phyloP scores from a whole-genome alignment of 2,888 invertebrate genomes.

The Laspeyria flexula region DNA sequence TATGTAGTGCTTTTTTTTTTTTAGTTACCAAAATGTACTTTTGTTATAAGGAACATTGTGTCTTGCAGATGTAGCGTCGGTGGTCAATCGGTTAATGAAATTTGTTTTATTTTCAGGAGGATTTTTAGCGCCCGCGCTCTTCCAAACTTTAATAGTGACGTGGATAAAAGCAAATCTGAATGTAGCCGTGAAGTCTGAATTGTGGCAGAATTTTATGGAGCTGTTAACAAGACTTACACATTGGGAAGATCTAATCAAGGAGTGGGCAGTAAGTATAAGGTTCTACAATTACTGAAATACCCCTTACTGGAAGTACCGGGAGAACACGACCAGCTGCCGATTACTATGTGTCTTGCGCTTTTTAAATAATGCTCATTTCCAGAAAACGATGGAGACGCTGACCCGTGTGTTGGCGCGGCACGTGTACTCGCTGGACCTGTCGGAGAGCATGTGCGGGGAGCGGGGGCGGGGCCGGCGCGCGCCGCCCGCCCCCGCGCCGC shows the following conservation, averaged over 20 bases:
- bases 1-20: too few species aligned
- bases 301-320: too few species aligned
- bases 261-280: slow-evolving; percentile 94
- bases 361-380: too few species aligned
- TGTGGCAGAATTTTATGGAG: slow-evolving; percentile 97
- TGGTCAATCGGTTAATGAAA: neutral
- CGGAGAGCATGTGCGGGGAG: slow-evolving; percentile 93
- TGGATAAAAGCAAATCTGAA: slow-evolving; percentile 99
- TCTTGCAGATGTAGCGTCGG: too few species aligned
- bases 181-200: slow-evolving; percentile 93
- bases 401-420: slow-evolving; percentile 97
- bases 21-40: too few species aligned
- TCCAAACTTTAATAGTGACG: slow-evolving; percentile 97
- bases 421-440: slow-evolving; percentile 97
- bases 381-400: slow-evolving; percentile 98
- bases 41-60: too few species aligned
- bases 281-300: too few species aligned
- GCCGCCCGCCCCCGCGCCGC: slow-evolving; percentile 49
- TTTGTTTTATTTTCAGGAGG: slow-evolving; percentile 82
- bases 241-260: slow-evolving; percentile 97
- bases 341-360: too few species aligned
- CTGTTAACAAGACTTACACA: slow-evolving; percentile 95
- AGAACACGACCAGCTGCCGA: too few species aligned
- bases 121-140: slow-evolving; percentile 93
- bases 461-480: slow-evolving; percentile 41